Base-by-base conservation (phyloP, 1,140 invertebrate genomes). In the Eufriesea mexicana region DNA sequence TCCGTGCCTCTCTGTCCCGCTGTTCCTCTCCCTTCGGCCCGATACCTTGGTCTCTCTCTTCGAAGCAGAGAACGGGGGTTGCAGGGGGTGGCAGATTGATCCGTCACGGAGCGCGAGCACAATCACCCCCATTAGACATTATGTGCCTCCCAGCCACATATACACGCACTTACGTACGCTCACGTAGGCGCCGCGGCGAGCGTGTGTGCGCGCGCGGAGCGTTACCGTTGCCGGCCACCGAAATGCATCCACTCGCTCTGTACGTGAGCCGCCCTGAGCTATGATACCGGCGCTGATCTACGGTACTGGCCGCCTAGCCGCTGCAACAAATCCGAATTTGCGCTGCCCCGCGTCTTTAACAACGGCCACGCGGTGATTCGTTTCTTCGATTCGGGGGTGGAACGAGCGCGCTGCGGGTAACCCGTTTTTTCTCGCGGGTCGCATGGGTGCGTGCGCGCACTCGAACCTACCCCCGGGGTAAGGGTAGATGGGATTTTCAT, bases 71-170 rank as follows among this genome's bases (percentile, higher is more conserved):
- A 79, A 59, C 86, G 79, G 64, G 86, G 86, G 87, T 72, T 79
- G 84, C 90, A 90, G 90, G 91, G 93, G 93, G 90, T 92, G 92
- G 93, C 93, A 93, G 93, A 94, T 94, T 94, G 93, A 94, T 94
- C 93, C 92, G 93, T 94, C 92, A 94, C 93, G 93, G 93, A 92
- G 90, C 86, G 88, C 90, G 93, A 93, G 91, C 92, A 93, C 93
- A 94, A 94, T 94, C 92, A 92, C 92, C 93, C 92, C 93, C 92
- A 94, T 93, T 94, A 94, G 91, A 93, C 93, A 94, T 94, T 94
- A 93, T 93, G 91, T 92, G 91, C 92, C 90, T 92, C 87, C 89
- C 90, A 78, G 87, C 84, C 86, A 54, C 81, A 80, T 81, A 74
- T 77, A 64, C 71, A 78, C 84, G 73, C 78, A 76, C 82, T 78